phyloP scores from a whole-genome alignment of 2,113 vertebrate species.

The Mus pahari region DNA sequence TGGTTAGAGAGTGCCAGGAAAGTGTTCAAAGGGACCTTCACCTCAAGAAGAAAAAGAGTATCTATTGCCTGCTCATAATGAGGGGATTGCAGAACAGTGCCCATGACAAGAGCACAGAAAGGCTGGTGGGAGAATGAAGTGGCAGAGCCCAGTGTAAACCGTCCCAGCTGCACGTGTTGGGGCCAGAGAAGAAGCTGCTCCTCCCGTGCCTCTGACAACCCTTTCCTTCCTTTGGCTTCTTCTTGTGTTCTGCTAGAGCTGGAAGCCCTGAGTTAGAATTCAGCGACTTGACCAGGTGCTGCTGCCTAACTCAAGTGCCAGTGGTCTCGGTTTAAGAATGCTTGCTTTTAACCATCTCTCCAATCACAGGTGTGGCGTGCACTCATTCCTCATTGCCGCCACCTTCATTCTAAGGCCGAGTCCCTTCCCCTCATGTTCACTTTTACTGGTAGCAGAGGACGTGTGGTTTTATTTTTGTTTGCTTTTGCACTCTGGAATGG shows the following conservation, averaged over 20 bases:
- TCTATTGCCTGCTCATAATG: too few species aligned
- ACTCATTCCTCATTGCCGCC: accelerated
- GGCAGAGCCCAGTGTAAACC: not conserved
- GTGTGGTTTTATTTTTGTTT: too few species aligned
- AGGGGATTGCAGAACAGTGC: accelerated
- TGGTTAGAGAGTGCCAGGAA: not conserved
- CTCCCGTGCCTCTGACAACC: not conserved
- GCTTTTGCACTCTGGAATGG: not conserved
- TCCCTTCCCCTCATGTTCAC: not conserved
- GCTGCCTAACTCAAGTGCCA: not conserved
- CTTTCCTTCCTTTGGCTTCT: not conserved
- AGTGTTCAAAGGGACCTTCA: not conserved
- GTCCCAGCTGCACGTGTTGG: accelerated
- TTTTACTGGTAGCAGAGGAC: not conserved
- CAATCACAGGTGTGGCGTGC: accelerated
- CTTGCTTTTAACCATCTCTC: not conserved
- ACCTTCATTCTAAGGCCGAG: not conserved
- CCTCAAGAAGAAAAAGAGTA: not conserved
- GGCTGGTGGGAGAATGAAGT: not conserved
- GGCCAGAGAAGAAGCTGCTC: not conserved
- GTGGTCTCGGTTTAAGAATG: not conserved
- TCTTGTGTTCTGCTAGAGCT: not conserved
- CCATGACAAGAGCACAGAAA: accelerated
- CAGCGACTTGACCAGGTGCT: not conserved
- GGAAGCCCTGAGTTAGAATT: not conserved